Evolutionary conservation across 53 echinoderm and acorn worm genomes (phyloP), one percentile per base, ranked within the genome.

Genomic region (Zoroaster sp.): DNA sequence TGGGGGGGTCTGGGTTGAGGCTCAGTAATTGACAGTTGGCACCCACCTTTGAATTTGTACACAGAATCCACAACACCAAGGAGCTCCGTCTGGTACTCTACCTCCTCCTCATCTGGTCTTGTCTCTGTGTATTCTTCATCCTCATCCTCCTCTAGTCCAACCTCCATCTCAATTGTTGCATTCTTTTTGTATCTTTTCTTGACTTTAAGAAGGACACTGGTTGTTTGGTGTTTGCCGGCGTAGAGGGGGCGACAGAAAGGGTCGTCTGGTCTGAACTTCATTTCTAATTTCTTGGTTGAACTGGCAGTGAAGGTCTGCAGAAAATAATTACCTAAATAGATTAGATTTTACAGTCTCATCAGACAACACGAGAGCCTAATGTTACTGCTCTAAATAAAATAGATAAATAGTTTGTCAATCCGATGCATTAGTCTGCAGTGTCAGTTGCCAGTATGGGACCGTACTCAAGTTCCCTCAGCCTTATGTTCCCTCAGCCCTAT

Each of bases 261-360:
- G 71, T 95, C 93, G 18, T 93, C 88, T 0, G 93, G 95, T 47
- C 93, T 71, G 40, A 93, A 95, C 66, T 88, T 75, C 76, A 95
- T 69, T 44, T 88, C 75, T 33, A 95, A 72, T 55, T 87, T 77
- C 66, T 82, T 77, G 66, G 49, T 38, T 10, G 88, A 51, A 35
- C 46, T 47, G 17, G 87, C 83, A 40, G 38, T 32, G 0, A 89
- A 47, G 13, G 46, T 71, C 83, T 83, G 18, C 4, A 59, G 33
- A 72, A 35, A 40, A 35, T n/a, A n/a, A n/a, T n/a, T n/a, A n/a
- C n/a, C n/a, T n/a, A n/a, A n/a, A n/a, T n/a, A n/a, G n/a, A n/a
- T n/a, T n/a, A n/a, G n/a, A n/a, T n/a, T n/a, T n/a, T n/a, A n/a
- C n/a, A n/a, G n/a, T n/a, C n/a, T n/a, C n/a, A n/a, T n/a, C n/a